Base-by-base conservation (phyloP, 2,797 vertebrate genomes). In the Erethizon dorsatum region DNA sequence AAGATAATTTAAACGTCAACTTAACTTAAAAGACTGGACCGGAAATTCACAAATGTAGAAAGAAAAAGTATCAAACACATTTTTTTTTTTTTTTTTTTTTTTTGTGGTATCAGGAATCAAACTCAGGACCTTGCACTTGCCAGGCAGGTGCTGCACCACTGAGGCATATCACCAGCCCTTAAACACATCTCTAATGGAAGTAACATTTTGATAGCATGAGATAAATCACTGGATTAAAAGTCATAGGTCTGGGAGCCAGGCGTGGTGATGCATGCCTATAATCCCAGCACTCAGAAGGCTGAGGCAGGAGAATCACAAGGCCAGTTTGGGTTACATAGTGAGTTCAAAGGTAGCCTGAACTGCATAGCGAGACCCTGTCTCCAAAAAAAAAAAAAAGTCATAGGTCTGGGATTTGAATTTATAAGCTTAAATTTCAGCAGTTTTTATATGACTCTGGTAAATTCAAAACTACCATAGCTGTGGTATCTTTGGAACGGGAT, bases 131-230 rank as follows among this genome's bases (percentile, higher is more conserved):
- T 41, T 41, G 37, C 37, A 41, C 37, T 41, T 41, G 37, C 37
- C 37, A 41, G 37, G 37, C 37, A 41, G 37, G 37, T 41, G 37
- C 37, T 41, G 37, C 37, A 41, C 37, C 37, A 41, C 37, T 41
- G 37, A 41, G 37, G 37, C 37, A 41, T 41, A 41, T 41, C 37
- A 41, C 37, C 37, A 41, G 37, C 37, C 37, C 37, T 41, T 41
- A 41, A 41, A 41, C 37, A 94, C n/a, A 52, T 78, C 61, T 61
- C 59, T 6, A 87, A 79, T 78, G 61, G 88, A 65, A n/a, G 50
- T 86, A 93, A 82, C 31, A 95, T 80, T 93, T 91, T 73, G n/a
- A 90, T 82, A 50, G 24, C 17, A 63, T 95, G 59, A 96, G 83
- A 79, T 52, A 92, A 94, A 65, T 85, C 31, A 79, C n/a, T 95